These are phyloP conservation scores for Paraplagusia blochii DNA, from an alignment of 2,113 vertebrate species.

Conservation along the genomic window DNA sequence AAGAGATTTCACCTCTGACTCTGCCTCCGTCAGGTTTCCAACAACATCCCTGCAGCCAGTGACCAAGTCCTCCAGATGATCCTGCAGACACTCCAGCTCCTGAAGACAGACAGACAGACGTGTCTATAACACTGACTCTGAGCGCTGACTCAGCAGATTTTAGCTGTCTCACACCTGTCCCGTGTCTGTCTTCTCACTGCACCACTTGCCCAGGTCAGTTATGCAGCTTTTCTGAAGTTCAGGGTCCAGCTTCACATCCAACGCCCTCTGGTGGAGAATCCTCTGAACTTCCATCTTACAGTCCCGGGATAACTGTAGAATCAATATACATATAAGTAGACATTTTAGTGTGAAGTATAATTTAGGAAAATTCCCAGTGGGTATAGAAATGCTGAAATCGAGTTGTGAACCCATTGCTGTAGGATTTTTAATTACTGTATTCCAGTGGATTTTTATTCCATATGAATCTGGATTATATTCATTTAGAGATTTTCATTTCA, in stretches of 20 bases:
- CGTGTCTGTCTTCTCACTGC: slow-evolving; percentile 91
- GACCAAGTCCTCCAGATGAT: slow-evolving; percentile 91
- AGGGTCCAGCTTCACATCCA: slow-evolving; percentile 95
- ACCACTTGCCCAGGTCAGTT: slow-evolving; percentile 95
- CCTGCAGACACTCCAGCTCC: slow-evolving; percentile 97
- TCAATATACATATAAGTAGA: background rate
- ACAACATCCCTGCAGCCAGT: slow-evolving; percentile 89
- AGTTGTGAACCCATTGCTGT: background rate
- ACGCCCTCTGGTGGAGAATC: slow-evolving; percentile 93
- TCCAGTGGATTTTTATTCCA: background rate
- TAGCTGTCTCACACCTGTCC: slow-evolving; percentile 70
- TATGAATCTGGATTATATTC: background rate
- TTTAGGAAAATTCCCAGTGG: background rate
- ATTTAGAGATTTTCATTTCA: background rate
- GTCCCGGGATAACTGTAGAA: slow-evolving; percentile 85
- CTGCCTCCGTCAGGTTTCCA: slow-evolving; percentile 92
- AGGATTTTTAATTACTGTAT: background rate
- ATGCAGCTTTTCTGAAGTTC: slow-evolving; percentile 93
- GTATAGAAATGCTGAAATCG: background rate
- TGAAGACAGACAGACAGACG: slow-evolving; percentile 5
- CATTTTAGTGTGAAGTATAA: background rate
- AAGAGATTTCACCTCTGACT: slow-evolving; percentile 83
- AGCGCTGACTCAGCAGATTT: background rate
- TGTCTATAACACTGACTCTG: background rate
- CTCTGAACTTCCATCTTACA: slow-evolving; percentile 94